Percentiles rank a stretch among this genome's conserved stretches.
Conservation (phyloP, 2,113 vertebrate species). For the Cebidichthys violaceus region DNA sequence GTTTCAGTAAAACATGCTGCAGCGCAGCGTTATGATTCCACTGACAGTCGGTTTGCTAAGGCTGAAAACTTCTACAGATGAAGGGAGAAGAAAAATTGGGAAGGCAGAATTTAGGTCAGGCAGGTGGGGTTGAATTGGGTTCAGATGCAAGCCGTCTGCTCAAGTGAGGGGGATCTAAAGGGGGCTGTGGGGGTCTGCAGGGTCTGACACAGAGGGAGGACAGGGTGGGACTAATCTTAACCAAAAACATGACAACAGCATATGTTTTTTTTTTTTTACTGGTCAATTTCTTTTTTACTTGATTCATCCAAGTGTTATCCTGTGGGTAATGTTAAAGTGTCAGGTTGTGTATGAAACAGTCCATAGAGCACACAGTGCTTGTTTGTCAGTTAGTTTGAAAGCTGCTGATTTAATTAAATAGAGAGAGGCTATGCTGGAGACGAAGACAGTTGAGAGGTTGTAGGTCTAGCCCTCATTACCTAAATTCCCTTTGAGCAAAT, state of each 20-base stretch:
- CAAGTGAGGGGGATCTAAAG: slow-evolving; percentile 37
- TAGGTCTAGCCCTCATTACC: slow-evolving; percentile 41
- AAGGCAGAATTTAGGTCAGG: slow-evolving; percentile 77
- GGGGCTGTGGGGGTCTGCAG: slow-evolving; percentile 28
- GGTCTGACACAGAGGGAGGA: slow-evolving; percentile 28
- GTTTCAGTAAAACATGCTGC: slow-evolving; percentile 54
- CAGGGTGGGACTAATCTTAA: slow-evolving; percentile 45
- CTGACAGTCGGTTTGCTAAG: slow-evolving; percentile 43
- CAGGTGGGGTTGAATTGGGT: slow-evolving; percentile 77
- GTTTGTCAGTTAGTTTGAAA: slow-evolving; percentile 45
- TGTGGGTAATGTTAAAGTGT: slow-evolving; percentile 4
- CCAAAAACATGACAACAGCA: slow-evolving; percentile 34
- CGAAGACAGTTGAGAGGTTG: slow-evolving; percentile 38
- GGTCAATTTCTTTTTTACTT: background rate
- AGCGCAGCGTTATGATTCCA: slow-evolving; percentile 34
- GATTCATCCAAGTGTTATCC: background rate
- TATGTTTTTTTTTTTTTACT: slow-evolving; percentile 31
- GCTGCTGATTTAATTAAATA: slow-evolving; percentile 47
- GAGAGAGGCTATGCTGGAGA: slow-evolving; percentile 32
- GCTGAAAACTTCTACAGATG: slow-evolving; percentile 58
- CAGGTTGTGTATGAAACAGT: background rate
- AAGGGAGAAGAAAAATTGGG: slow-evolving; percentile 22
- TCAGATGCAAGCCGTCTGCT: slow-evolving; percentile 65
- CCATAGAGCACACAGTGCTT: background rate
- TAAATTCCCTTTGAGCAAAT: slow-evolving; percentile 47